Evolutionary conservation across 2,888 invertebrate genomes (phyloP).

Genomic region (Clepsis dumicolana): DNA sequence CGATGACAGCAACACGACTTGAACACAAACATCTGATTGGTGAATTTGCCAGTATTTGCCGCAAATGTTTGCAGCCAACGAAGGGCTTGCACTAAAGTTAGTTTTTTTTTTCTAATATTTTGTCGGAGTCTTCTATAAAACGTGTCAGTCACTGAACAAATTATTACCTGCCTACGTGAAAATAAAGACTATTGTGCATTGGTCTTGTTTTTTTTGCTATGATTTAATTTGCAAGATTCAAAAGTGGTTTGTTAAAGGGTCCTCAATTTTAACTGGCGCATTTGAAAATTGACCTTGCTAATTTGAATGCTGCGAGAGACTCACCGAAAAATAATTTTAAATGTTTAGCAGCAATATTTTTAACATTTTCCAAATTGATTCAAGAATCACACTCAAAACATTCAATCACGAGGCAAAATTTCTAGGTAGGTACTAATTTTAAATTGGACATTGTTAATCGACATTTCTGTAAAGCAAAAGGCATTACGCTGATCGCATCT

Average conservation of each 20-base stretch:
- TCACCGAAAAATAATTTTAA: no score
- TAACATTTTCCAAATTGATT: background rate
- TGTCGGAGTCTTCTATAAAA: no score
- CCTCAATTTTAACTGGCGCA: no score
- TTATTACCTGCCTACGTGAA: no score
- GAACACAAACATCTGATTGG: conserved; percentile 5
- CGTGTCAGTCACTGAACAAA: no score
- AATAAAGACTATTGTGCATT: no score
- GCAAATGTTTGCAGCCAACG: background rate
- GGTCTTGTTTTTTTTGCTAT: no score
- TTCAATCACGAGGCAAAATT: background rate
- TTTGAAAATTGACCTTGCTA: no score
- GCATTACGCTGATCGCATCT: conserved; percentile 1
- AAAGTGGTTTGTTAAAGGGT: no score
- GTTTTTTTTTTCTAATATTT: background rate
- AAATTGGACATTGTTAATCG: background rate
- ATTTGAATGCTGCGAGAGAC: no score
- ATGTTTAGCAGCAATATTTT: no score
- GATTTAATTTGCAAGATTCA: no score
- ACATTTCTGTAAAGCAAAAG: background rate
- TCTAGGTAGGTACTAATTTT: background rate
- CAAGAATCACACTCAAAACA: background rate
- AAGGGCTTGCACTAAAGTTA: background rate
- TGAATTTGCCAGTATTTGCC: background rate
- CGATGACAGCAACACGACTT: background rate